A percentile compares a stretch with the other conserved stretches of the same genome.
These are phyloP conservation scores for Catostomus latipinnis DNA, from an alignment of 2,797 vertebrate genomes.

Conservation along the genomic window DNA sequence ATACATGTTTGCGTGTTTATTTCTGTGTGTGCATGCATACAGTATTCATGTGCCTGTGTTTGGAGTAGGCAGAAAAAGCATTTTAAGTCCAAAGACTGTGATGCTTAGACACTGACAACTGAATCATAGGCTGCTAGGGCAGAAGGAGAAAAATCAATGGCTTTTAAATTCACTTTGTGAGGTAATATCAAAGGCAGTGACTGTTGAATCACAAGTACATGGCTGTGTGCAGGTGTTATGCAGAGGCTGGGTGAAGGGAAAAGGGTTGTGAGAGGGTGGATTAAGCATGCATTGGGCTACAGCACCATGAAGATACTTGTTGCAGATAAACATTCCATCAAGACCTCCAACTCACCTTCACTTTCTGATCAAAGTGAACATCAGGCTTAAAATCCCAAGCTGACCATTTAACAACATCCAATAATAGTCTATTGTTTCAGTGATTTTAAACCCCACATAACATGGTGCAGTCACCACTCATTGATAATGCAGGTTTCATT, in stretches of 20 bases:
- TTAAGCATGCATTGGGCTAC: constrained; percentile 30
- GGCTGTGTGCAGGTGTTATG: constrained; percentile 30
- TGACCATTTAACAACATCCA: not conserved
- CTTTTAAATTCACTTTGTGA: constrained; percentile 60
- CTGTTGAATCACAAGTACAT: constrained; percentile 40
- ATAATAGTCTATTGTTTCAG: not conserved
- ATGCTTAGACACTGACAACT: constrained; percentile 45
- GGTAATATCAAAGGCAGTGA: constrained; percentile 49
- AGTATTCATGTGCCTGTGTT: constrained; percentile 12
- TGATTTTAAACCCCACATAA: not conserved
- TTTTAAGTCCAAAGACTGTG: constrained; percentile 39
- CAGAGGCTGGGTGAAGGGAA: constrained; percentile 22
- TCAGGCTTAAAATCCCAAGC: constrained; percentile 5
- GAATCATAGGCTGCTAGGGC: constrained; percentile 53
- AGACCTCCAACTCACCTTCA: constrained; percentile 50
- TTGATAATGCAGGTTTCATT: constrained; percentile 2
- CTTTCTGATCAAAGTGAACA: constrained; percentile 25
- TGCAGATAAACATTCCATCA: constrained; percentile 49
- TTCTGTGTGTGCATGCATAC: not conserved
- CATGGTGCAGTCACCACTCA: constrained; percentile 3
- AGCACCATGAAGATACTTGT: constrained; percentile 44
- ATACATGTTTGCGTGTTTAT: not conserved
- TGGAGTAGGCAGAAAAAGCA: constrained; percentile 35
- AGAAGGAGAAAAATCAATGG: constrained; percentile 55
- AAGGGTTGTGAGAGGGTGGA: constrained; percentile 47